Conservation (phyloP, 2,797 vertebrate species). For the Myoxocephalus aenaeus region DNA sequence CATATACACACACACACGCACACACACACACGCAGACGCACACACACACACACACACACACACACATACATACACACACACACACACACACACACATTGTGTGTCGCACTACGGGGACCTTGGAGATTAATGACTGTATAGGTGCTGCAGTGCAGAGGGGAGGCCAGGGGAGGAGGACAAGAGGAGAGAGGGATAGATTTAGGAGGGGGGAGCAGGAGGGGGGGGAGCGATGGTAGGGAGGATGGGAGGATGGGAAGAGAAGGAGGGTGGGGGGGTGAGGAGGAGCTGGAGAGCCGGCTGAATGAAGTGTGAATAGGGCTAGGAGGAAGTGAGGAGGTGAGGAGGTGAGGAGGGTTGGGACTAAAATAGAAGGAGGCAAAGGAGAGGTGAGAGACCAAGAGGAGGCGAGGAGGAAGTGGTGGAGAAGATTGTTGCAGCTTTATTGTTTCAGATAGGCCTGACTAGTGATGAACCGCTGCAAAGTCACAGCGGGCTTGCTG, state of each 20-base stretch:
- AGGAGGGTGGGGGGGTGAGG: slow-evolving; percentile 5
- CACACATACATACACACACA: not conserved
- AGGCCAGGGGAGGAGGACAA: slow-evolving; percentile 16
- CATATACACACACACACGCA: not conserved
- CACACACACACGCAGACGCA: not conserved
- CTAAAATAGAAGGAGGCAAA: slow-evolving; percentile 26
- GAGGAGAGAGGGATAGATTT: slow-evolving; percentile 46
- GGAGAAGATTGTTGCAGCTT: slow-evolving; percentile 13
- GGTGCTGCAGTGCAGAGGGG: slow-evolving; percentile 60
- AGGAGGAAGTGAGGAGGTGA: slow-evolving; percentile 5
- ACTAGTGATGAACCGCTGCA: slow-evolving; percentile 37
- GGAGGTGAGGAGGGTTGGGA: slow-evolving; percentile 12
- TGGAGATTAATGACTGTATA: slow-evolving; percentile 55
- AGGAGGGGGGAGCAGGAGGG: slow-evolving; percentile 22
- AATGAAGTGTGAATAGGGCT: not conserved
- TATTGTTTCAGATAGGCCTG: slow-evolving; percentile 13
- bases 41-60: not conserved
- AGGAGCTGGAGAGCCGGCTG: not conserved
- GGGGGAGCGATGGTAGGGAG: slow-evolving; percentile 13
- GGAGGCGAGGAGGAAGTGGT: slow-evolving; percentile 1
- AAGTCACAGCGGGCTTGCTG: slow-evolving; percentile 29
- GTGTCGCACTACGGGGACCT: slow-evolving; percentile 27
- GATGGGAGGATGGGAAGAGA: not conserved
- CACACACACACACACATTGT: slow-evolving; percentile 22
- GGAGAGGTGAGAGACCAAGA: slow-evolving; percentile 4